Conservation (phyloP, 2,797 vertebrate species). For the Pantherophis vulpinus region DNA sequence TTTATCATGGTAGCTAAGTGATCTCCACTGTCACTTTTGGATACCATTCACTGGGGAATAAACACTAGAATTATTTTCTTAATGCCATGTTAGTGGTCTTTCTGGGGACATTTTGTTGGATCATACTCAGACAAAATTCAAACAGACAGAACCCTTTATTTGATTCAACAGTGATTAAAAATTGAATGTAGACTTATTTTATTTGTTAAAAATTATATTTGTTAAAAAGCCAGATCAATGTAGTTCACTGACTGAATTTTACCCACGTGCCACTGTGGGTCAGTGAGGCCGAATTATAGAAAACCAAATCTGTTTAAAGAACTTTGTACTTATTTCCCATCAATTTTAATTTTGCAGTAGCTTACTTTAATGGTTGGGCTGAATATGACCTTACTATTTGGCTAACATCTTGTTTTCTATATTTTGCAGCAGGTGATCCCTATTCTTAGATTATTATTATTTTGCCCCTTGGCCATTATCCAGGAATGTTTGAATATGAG, state of each 20-base stretch:
- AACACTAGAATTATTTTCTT: background rate
- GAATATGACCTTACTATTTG: background rate
- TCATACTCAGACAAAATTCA: background rate
- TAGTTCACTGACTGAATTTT: background rate
- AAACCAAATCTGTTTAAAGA: background rate
- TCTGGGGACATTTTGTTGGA: background rate
- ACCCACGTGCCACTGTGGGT: background rate
- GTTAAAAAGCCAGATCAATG: background rate
- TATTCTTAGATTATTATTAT: constrained; percentile 24
- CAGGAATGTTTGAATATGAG: constrained; percentile 19
- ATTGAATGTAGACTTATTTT: background rate
- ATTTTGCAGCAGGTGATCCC: constrained; percentile 16
- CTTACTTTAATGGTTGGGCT: background rate
- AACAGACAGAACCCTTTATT: background rate
- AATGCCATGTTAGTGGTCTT: background rate
- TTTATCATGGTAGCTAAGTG: background rate
- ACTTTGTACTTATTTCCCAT: background rate
- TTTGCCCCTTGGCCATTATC: background rate
- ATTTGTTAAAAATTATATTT: background rate
- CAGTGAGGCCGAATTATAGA: background rate
- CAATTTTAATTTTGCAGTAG: background rate
- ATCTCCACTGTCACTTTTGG: background rate
- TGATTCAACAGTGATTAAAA: background rate
- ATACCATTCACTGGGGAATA: background rate
- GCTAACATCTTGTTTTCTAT: constrained; percentile 17